These are phyloP conservation scores for Ceratotherium simum DNA, from an alignment of 2,113 vertebrate genomes.

Conservation along the genomic window DNA sequence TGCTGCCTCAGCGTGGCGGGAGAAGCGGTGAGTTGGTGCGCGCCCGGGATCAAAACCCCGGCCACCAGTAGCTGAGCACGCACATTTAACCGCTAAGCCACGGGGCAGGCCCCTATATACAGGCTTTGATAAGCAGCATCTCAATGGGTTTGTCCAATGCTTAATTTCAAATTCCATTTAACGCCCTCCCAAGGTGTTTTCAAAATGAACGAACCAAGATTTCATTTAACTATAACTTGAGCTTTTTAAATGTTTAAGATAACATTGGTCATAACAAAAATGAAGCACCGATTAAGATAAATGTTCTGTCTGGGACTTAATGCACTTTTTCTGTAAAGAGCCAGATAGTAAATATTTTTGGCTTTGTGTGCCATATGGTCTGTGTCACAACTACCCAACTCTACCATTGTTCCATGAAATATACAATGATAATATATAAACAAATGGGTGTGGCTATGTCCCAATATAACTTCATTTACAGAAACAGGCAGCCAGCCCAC, in stretches of 20 bases:
- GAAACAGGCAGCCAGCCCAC: background rate
- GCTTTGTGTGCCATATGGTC: background rate
- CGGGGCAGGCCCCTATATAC: background rate
- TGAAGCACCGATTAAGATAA: background rate
- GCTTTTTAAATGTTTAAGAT: slow-evolving; percentile 53
- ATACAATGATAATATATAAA: background rate
- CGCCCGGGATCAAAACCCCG: too few relatives aligned
- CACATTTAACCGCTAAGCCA: too few relatives aligned
- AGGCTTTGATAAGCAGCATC: background rate
- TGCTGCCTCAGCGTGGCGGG: too few relatives aligned
- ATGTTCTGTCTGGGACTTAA: background rate
- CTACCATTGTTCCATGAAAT: background rate
- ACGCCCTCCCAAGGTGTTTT: background rate
- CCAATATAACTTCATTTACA: slow-evolving; percentile 62
- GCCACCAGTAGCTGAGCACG: too few relatives aligned
- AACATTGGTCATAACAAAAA: background rate
- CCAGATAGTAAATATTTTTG: background rate
- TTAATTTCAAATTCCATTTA: slow-evolving; percentile 55
- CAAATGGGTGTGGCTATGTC: background rate
- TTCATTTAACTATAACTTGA: slow-evolving; percentile 24
- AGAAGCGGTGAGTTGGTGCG: too few relatives aligned
- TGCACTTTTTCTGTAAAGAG: slow-evolving; percentile 3
- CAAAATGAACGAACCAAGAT: background rate
- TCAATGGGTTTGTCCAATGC: background rate
- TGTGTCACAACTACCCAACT: background rate